Conservation (phyloP, 2,113 vertebrate species). For the Mustela lutreola region DNA sequence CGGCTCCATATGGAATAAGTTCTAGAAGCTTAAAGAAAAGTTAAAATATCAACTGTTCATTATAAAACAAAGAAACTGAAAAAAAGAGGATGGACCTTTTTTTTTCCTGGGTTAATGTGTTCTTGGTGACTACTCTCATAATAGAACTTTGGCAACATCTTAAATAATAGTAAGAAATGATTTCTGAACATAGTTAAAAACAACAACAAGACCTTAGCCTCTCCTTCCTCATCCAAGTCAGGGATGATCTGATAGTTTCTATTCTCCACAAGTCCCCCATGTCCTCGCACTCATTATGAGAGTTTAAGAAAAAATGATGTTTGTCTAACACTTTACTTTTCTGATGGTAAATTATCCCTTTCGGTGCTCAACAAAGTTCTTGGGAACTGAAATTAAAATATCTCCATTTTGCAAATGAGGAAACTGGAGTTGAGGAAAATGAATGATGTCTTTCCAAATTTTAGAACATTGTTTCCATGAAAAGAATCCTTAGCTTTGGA, state of each 20-base stretch:
- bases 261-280: not conserved
- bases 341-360: not conserved
- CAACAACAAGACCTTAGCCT: not conserved
- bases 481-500: not conserved
- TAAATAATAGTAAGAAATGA: not conserved
- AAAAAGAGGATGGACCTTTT: not conserved
- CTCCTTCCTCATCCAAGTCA: not conserved
- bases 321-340: not conserved
- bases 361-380: not conserved
- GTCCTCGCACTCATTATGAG: not conserved
- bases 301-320: not conserved
- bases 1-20: not conserved
- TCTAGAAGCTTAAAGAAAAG: not conserved
- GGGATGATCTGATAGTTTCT: not conserved
- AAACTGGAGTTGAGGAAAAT: not conserved
- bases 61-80: not conserved
- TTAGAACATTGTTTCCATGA: not conserved
- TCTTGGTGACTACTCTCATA: not conserved
- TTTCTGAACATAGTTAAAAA: not conserved
- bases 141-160: not conserved
- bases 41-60: not conserved
- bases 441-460: not conserved
- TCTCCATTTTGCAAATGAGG: not conserved
- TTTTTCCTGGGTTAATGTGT: not conserved
- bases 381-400: not conserved